A percentile compares a stretch with the other conserved stretches of the same genome.
Evolutionary conservation across 1,140 invertebrate genomes (phyloP).

Genomic region (Dendrolimus kikuchii): DNA sequence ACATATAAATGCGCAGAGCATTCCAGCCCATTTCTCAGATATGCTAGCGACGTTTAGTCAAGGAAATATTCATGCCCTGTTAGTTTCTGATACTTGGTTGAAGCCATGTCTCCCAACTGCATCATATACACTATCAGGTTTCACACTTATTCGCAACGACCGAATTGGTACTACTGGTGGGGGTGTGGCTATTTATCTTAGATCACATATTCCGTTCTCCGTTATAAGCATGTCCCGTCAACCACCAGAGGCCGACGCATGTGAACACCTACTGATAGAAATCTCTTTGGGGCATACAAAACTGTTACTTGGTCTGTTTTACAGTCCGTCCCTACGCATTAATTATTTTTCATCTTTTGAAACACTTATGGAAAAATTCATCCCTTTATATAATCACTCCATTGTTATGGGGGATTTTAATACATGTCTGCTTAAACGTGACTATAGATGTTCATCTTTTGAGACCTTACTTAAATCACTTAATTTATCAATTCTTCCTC

Average conservation of each 20-base stretch:
- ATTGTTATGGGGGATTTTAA: too few relatives aligned
- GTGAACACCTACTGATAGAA: conserved; percentile 8
- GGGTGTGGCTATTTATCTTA: neutral
- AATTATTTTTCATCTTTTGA: conserved; percentile 8
- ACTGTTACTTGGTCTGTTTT: conserved; percentile 6
- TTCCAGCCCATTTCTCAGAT: too few relatives aligned
- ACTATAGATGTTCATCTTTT: too few relatives aligned
- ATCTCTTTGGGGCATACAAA: conserved; percentile 1
- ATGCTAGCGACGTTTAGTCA: too few relatives aligned
- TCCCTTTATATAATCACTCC: conserved; percentile 5
- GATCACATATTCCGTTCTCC: neutral
- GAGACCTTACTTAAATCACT: conserved; percentile 1
- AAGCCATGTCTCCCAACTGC: too few relatives aligned
- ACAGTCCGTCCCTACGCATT: neutral
- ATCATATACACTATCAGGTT: too few relatives aligned
- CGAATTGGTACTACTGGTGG: neutral
- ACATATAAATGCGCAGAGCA: too few relatives aligned
- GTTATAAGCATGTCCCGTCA: neutral
- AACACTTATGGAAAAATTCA: conserved; percentile 4
- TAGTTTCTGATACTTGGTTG: too few relatives aligned
- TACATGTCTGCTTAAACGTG: too few relatives aligned
- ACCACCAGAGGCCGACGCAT: neutral
- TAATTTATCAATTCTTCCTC: conserved; percentile 6
- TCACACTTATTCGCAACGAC: too few relatives aligned
- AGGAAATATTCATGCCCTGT: neutral